A percentile compares a stretch with the other conserved stretches of the same genome.
These are phyloP conservation scores for Erebia epiphron DNA, from an alignment of 2,888 invertebrate genomes.

Conservation along the genomic window DNA sequence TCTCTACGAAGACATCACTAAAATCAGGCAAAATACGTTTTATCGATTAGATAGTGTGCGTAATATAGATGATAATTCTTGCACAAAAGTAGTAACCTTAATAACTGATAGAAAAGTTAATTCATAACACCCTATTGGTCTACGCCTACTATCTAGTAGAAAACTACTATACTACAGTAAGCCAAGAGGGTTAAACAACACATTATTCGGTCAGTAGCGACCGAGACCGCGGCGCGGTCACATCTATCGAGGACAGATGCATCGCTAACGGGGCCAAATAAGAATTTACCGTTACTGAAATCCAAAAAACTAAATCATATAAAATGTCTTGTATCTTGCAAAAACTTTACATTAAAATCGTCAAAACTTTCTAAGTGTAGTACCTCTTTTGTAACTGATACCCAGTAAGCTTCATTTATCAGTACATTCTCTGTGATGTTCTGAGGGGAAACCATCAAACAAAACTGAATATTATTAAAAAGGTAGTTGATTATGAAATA, in stretches of 20 bases:
- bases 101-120: conserved; percentile 80
- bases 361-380: conserved; percentile 85
- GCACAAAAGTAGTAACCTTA: conserved; percentile 79
- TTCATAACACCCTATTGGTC: conserved; percentile 82
- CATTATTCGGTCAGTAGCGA: conserved; percentile 59
- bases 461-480: conserved; percentile 78
- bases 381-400: conserved; percentile 96
- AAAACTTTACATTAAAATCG: conserved; percentile 82
- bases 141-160: conserved; percentile 80
- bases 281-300: conserved; percentile 82
- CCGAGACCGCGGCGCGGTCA: conserved; percentile 60
- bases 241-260: conserved; percentile 83
- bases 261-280: conserved; percentile 84
- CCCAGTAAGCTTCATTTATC: conserved; percentile 97
- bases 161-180: conserved; percentile 80
- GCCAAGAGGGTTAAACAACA: conserved; percentile 81
- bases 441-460: conserved; percentile 89
- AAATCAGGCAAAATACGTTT: conserved; percentile 76
- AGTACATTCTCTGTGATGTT: conserved; percentile 98
- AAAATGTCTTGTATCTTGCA: conserved; percentile 81
- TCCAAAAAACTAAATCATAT: conserved; percentile 82
- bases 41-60: conserved; percentile 75
- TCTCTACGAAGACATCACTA: conserved; percentile 81
- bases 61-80: conserved; percentile 77
- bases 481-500: conserved; percentile 57